Evolutionary conservation across 2,797 vertebrate species (phyloP).

Genomic region (Selene dorsalis): DNA sequence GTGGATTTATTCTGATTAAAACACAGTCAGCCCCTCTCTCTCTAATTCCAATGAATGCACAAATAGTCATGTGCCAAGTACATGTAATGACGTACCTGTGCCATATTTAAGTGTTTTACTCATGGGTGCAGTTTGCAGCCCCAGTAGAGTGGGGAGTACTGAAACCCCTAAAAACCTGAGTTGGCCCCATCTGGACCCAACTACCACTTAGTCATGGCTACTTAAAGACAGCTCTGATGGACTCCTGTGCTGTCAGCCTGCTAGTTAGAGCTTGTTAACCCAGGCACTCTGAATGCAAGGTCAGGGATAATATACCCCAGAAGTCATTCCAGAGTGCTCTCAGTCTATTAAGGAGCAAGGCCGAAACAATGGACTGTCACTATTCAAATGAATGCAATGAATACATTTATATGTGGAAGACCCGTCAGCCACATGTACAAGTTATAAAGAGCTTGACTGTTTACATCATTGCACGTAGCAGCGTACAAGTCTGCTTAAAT

Average conservation of each 20-base stretch:
- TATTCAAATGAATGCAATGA: slow-evolving; percentile 35
- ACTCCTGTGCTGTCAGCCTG: slow-evolving; percentile 49
- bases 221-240: slow-evolving; percentile 71
- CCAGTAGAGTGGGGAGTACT: slow-evolving; percentile 11
- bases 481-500: not conserved
- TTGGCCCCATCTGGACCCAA: slow-evolving; percentile 29
- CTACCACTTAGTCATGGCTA: slow-evolving; percentile 72
- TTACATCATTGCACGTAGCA: not conserved
- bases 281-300: slow-evolving; percentile 57
- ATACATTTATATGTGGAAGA: slow-evolving; percentile 23
- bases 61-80: not conserved
- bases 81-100: slow-evolving; percentile 3
- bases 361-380: slow-evolving; percentile 44
- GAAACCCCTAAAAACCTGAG: slow-evolving; percentile 45
- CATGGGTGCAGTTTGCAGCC: slow-evolving; percentile 13
- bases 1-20: not conserved
- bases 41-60: not conserved
- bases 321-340: slow-evolving; percentile 38
- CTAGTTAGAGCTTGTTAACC: slow-evolving; percentile 68
- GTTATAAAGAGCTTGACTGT: not conserved
- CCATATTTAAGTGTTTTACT: slow-evolving; percentile 19
- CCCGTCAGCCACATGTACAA: not conserved
- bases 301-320: slow-evolving; percentile 64
- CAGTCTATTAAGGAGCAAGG: slow-evolving; percentile 49
- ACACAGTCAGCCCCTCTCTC: slow-evolving; percentile 1